Percentiles rank a stretch among this genome's conserved stretches.
Conservation (phyloP, 30 jellyfish, hydroid and myxozoan species). For the Pseudorhiza aurosa region DNA sequence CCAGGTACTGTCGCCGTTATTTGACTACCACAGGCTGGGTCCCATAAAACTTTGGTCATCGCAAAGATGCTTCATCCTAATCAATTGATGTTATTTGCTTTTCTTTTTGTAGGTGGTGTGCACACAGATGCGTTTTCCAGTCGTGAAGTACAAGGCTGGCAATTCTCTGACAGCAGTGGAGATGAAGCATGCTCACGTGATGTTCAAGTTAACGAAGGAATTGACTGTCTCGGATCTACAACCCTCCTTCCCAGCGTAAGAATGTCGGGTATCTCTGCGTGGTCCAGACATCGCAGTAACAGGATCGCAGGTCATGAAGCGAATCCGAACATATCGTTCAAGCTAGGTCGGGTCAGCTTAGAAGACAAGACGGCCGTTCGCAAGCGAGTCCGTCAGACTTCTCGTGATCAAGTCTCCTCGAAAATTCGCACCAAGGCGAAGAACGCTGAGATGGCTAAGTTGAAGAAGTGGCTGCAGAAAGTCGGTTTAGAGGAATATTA, state of each 20-base stretch:
- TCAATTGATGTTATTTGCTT: neutral
- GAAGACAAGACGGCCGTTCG: neutral
- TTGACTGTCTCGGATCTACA: slow-evolving; percentile 1
- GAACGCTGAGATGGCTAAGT: slow-evolving; percentile 3
- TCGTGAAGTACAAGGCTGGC: neutral
- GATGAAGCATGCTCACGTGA: neutral
- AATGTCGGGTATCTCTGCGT: neutral
- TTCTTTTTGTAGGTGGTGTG: neutral
- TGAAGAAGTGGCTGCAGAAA: slow-evolving; percentile 30
- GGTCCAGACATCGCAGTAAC: slow-evolving; percentile 26
- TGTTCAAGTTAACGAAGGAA: neutral
- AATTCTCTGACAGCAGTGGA: neutral
- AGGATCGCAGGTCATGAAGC: neutral
- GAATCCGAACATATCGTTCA: neutral
- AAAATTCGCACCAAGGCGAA: neutral
- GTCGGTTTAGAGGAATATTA: slow-evolving; percentile 23
- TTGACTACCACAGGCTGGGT: too few relatives aligned
- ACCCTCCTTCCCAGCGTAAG: neutral
- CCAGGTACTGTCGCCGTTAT: too few relatives aligned
- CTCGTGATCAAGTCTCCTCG: neutral
- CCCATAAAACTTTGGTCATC: too few relatives aligned
- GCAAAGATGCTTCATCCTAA: too few relatives aligned
- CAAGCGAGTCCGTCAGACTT: neutral
- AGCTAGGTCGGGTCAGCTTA: neutral
- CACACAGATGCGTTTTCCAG: neutral